phyloP scores from a whole-genome alignment of 2,113 vertebrate genomes.

The Mesembrinibis cayennensis region DNA sequence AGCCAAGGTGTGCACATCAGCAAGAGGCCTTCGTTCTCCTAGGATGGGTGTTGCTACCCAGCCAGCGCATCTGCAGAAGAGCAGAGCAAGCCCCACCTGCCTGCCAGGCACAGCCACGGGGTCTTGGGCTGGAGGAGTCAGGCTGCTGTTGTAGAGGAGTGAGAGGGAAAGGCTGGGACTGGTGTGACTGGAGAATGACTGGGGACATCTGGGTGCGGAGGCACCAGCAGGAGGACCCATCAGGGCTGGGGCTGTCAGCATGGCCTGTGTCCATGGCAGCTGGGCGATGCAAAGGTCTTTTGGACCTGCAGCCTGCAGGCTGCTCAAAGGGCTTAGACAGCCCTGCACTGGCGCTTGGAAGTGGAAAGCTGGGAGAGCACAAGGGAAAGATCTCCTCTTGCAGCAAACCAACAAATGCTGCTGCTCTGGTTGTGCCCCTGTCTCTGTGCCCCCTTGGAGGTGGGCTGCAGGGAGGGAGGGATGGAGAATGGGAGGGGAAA shows the following conservation, averaged over 20 bases:
- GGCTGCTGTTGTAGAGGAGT: background rate
- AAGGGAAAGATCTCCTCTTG: background rate
- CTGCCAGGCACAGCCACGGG: background rate
- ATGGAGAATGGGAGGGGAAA: no score
- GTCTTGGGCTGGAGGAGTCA: background rate
- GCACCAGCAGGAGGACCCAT: background rate
- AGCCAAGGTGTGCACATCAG: rapidly evolving
- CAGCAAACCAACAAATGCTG: background rate
- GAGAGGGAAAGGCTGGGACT: background rate
- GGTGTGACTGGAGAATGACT: background rate
- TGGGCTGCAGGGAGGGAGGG: no score
- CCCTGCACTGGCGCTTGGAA: rapidly evolving
- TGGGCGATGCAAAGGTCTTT: rapidly evolving
- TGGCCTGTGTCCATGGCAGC: background rate
- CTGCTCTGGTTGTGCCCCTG: background rate
- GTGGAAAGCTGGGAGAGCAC: background rate
- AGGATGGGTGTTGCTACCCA: background rate
- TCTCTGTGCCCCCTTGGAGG: no score
- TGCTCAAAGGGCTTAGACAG: background rate
- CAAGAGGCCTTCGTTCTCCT: background rate
- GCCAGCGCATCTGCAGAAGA: rapidly evolving
- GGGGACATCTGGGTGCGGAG: background rate
- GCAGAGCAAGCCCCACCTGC: background rate
- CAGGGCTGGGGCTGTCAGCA: background rate
- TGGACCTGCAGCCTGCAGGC: rapidly evolving